Evolutionary conservation across 2,113 vertebrate genomes (phyloP).

Genomic region (Murina feae): DNA sequence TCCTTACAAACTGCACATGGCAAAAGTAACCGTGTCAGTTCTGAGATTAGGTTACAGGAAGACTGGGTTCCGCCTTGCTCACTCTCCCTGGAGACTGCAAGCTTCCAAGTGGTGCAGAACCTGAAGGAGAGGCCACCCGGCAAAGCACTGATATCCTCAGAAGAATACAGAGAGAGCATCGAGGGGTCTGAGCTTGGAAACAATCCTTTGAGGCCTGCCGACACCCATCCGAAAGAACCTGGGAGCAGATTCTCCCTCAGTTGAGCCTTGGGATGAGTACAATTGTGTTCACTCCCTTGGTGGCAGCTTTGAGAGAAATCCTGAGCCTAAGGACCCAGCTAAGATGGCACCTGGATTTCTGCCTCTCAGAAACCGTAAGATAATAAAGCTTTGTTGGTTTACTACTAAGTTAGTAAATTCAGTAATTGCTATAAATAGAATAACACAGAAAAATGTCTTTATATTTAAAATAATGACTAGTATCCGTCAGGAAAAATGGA

Average conservation of each 20-base stretch:
- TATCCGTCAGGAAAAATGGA: not conserved
- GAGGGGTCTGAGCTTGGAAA: not conserved
- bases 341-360: not conserved
- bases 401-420: not conserved
- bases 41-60: not conserved
- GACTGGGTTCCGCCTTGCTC: not conserved
- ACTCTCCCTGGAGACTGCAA: not conserved
- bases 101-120: fast-evolving
- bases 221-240: fast-evolving
- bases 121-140: not conserved
- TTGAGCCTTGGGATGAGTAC: not conserved
- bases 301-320: not conserved
- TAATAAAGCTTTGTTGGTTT: not conserved
- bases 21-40: not conserved
- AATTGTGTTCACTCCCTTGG: not conserved
- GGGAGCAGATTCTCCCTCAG: fast-evolving
- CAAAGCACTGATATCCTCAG: not conserved
- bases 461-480: not conserved
- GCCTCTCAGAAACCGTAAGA: not conserved
- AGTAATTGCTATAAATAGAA: not conserved
- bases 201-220: not conserved
- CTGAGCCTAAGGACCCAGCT: not conserved
- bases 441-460: not conserved
- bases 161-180: not conserved
- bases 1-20: not conserved